Evolutionary conservation across 2,888 invertebrate species (phyloP), one percentile per base, ranked within the genome.

Genomic region (Eupithecia pulchellata): DNA sequence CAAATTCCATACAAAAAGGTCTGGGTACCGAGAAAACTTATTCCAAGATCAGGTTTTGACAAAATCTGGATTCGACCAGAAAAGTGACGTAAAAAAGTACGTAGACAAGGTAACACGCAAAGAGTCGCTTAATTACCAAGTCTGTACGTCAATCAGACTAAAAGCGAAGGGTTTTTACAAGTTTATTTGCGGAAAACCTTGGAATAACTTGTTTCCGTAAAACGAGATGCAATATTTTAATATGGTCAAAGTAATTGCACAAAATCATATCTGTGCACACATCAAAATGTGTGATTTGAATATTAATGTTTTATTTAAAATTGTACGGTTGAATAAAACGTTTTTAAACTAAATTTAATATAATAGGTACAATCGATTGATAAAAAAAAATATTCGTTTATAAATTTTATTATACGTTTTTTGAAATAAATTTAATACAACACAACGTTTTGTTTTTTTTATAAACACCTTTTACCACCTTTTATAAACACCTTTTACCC

Each of bases 131-230:
- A 29, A 57, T 29, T 29, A 29, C 29, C 17, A 29, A 57, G 6
- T 30, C 63, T n/a, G 29, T 61, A 62, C 60, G 60, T 69, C 47
- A 60, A 47, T 69, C 64, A 64, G 60, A 64, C n/a, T 30, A 9
- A 58, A 27, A 57, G 42, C 69, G 64, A 58, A 69, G 47, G 69
- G 64, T 47, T 64, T 64, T 66, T 68, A 68, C 30, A 52, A 13
- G 32, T 25, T 20, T 61, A 61, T 36, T 32, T 36, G 32, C 34
- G 57, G 71, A 71, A 75, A 75, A 66, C 75, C 72, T 73, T 72
- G 75, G 63, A 4, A 52, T 42, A 65, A 17, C 30, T 30, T 67
- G 61, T 64, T 71, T 66, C 70, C 55, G 66, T 20, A 52, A 20
- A 57, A 60, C 58, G 32, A 60, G 2, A 27, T 42, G 57, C 42